Evolutionary conservation across 1,140 invertebrate species (phyloP).

Genomic region (Drosophila carrolli): DNA sequence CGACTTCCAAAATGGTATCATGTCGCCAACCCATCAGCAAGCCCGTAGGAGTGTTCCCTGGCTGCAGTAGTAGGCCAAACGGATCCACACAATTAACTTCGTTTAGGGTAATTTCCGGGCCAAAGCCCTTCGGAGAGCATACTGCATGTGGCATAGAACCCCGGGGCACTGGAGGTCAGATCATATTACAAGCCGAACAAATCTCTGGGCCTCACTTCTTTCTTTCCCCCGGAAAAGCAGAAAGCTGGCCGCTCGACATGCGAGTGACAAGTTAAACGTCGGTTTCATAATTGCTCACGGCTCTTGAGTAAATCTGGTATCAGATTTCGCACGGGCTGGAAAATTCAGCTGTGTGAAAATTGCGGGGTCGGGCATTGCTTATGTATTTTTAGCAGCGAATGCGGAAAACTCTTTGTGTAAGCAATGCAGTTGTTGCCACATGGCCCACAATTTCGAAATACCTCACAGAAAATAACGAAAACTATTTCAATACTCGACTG

Average conservation of each 20-base stretch:
- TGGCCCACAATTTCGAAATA: slow-evolving; percentile 30
- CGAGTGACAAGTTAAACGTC: slow-evolving; percentile 72
- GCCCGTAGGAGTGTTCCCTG: slow-evolving; percentile 21
- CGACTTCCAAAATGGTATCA: slow-evolving; percentile 31
- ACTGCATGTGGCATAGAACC: slow-evolving; percentile 1
- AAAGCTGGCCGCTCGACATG: slow-evolving; percentile 19
- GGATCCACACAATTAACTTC: slow-evolving; percentile 48
- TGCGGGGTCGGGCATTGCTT: slow-evolving; percentile 19
- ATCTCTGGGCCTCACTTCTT: slow-evolving; percentile 17
- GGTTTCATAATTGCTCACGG: slow-evolving; percentile 72
- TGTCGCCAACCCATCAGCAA: slow-evolving; percentile 24
- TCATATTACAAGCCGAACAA: slow-evolving; percentile 21
- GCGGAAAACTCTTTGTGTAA: slow-evolving; percentile 33
- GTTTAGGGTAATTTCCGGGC: slow-evolving; percentile 43
- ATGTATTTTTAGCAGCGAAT: slow-evolving; percentile 42
- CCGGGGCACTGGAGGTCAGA: neutral
- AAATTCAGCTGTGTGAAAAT: slow-evolving; percentile 48
- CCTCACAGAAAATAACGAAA: slow-evolving; percentile 22
- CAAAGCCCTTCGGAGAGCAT: slow-evolving; percentile 17
- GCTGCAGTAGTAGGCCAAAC: slow-evolving; percentile 34
- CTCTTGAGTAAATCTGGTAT: slow-evolving; percentile 68
- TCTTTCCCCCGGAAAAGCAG: slow-evolving; percentile 1
- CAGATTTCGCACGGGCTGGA: slow-evolving; percentile 60
- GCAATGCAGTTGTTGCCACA: slow-evolving; percentile 41
- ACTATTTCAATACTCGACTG: slow-evolving; percentile 38